Base-by-base conservation (phyloP, 2,113 vertebrate genomes). In the Serilophus lunatus region DNA sequence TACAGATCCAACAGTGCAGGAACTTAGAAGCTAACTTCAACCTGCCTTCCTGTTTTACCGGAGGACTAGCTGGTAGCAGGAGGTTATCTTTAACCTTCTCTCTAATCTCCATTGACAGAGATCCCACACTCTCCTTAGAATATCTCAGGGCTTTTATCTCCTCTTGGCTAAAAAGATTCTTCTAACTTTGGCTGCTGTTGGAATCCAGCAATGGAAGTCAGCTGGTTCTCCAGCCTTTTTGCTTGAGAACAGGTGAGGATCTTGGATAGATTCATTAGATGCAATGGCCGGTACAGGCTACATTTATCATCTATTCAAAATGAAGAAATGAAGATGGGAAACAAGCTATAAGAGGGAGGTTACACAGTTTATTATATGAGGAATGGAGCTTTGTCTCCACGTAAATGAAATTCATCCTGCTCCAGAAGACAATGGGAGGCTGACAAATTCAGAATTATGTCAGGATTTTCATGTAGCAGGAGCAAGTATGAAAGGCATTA, bases 341-440 rank as follows among this genome's bases (percentile, higher is more conserved):
- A 76, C 0, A 5, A 79, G 13, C 3, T 47, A 0, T 18, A 20
- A 64, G n/a, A 66, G 31, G 6, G 4, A 3, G 3, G 0, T 60
- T 74, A 6, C 19, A 2, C 31, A 29, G 7, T 76, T n/a, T n/a
- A n/a, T n/a, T n/a, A n/a, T n/a, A n/a, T n/a, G n/a, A n/a, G 9
- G 50, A 57, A 23, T 20, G 35, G 6, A 14, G 18, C 71, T 86
- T 47, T 83, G 6, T 7, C 51, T 42, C 19, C 56, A 56, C 35
- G 29, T 10, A 82, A 61, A 47, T 33, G 0, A 76, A 45, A 71
- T 22, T 7, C n/a, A 38, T 49, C 26, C 33, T 64, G 5, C 60
- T 75, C n/a, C n/a, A 63, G 35, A 25, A 83, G 36, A 36, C 49
- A 51, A 79, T 5, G 24, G 44, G 29, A n/a, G 6, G 7, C 8